phyloP scores from a whole-genome alignment of 2,113 vertebrate species.

The Columba janthina region DNA sequence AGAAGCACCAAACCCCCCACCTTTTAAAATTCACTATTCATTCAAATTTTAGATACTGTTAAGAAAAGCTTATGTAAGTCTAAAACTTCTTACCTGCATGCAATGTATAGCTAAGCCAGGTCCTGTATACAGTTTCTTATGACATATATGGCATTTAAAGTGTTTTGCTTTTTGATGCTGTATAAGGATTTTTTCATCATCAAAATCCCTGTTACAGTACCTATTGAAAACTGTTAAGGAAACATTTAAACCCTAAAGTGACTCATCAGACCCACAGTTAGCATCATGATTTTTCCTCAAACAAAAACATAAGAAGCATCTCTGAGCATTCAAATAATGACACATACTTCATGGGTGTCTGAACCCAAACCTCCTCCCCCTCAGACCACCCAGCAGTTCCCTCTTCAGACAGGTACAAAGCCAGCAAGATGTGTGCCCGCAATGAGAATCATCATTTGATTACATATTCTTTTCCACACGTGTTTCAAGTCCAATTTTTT shows the following conservation, averaged over 20 bases:
- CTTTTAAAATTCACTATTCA: background rate
- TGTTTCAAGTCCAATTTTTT: background rate
- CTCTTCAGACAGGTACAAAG: background rate
- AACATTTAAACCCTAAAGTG: background rate
- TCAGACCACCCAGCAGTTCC: background rate
- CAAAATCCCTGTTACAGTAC: slow-evolving; percentile 99
- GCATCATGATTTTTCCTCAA: background rate
- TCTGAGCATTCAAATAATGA: background rate
- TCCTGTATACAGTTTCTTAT: slow-evolving; percentile 97
- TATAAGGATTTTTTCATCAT: slow-evolving; percentile 98
- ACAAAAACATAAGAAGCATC: background rate
- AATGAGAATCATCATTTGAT: background rate
- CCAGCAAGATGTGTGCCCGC: accelerated
- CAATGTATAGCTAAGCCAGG: slow-evolving; percentile 98
- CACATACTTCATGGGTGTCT: background rate
- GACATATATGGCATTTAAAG: slow-evolving; percentile 99
- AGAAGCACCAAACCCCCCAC: background rate
- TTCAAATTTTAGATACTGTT: background rate
- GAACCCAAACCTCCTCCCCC: background rate
- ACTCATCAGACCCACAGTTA: background rate
- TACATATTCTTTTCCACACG: background rate
- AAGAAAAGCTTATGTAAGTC: background rate
- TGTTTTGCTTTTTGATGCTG: slow-evolving; percentile 99
- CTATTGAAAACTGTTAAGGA: slow-evolving; percentile 83
- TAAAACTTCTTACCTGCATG: slow-evolving; percentile 88